Percentiles rank a stretch among this genome's conserved stretches.
These are phyloP conservation scores for Trypoxylus dichotomus DNA, from an alignment of 1,140 invertebrate genomes.

Conservation along the genomic window DNA sequence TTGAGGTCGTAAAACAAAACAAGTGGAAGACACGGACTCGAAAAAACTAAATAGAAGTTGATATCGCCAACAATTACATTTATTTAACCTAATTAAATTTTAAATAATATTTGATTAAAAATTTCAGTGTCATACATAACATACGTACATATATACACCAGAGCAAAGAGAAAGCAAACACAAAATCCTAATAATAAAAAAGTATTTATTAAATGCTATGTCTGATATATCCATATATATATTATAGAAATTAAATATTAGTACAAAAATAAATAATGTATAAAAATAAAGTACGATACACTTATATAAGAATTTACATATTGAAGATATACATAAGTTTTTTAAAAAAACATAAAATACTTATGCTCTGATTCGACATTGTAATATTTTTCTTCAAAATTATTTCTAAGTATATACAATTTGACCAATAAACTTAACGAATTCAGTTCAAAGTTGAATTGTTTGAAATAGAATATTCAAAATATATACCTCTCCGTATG, in stretches of 20 bases:
- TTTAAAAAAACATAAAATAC: neutral
- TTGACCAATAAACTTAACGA: neutral
- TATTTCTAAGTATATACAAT: constrained; percentile 16
- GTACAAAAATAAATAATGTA: constrained; percentile 30
- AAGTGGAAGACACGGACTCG: too few relatives aligned
- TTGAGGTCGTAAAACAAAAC: too few relatives aligned
- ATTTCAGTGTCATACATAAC: neutral
- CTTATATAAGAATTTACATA: constrained; percentile 14
- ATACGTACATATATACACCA: neutral
- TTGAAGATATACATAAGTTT: constrained; percentile 2
- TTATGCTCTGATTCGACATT: constrained; percentile 26
- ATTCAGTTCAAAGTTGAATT: constrained; percentile 16
- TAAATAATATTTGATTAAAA: neutral
- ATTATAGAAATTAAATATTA: constrained; percentile 22
- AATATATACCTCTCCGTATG: neutral
- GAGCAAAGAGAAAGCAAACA: neutral
- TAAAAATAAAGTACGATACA: constrained; percentile 29
- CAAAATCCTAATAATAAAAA: neutral
- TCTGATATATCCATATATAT: neutral
- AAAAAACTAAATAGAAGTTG: too few relatives aligned
- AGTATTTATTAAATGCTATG: constrained; percentile 4
- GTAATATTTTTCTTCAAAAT: neutral
- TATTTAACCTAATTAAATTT: too few relatives aligned
- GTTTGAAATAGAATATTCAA: neutral
- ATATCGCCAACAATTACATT: too few relatives aligned